Base-by-base conservation (phyloP, 2,797 vertebrate species). In the Danio albolineatus region DNA sequence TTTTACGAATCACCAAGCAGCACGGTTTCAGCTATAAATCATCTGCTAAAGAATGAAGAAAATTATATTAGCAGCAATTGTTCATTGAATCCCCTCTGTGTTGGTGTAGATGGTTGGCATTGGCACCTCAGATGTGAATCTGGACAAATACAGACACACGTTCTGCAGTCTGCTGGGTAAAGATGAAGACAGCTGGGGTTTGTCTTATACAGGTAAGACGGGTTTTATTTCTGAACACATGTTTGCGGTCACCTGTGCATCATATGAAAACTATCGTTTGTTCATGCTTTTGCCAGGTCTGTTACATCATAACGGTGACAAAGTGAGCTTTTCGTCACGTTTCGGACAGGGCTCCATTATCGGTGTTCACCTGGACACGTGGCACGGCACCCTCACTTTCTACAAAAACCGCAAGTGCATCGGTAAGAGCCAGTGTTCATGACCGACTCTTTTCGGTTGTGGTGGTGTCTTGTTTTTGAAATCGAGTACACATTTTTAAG, bases 311-410 rank as follows among this genome's bases (percentile, higher is more conserved):
- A 97, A 97, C 82, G 97, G 97, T 7, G 96, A 97, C 90, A 98
- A 97, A 90, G 94, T 90, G 0, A 98, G 93, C 88, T 99, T 98
- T 90, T 97, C 98, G 0, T 95, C 97, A 0, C 92, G 97, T 51
- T 99, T 99, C 6, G 97, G 98, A 81, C 98, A 99, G 85, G 98
- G 98, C 13, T 99, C 98, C 78, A 99, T 99, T 87, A 98, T 99
- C 0, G 97, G 97, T 0, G 93, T 99, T 81, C 98, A 99, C 59
- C 82, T 99, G 89, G 98, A 99, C 90, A 96, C 95, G 0, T 99
- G 98, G 98, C 97, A 98, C 0, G 97, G 98, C 70, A 98, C 96
- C 0, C 94, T 99, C 5, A 98, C 96, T 0, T 98, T 99, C 92
- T 99, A 97, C 86, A 99, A 99, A 89, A 99, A 99, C 86, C 94